Evolutionary conservation across 2,113 vertebrate species (phyloP), one percentile per base, ranked within the genome.

Genomic region (Notothenia coriiceps): DNA sequence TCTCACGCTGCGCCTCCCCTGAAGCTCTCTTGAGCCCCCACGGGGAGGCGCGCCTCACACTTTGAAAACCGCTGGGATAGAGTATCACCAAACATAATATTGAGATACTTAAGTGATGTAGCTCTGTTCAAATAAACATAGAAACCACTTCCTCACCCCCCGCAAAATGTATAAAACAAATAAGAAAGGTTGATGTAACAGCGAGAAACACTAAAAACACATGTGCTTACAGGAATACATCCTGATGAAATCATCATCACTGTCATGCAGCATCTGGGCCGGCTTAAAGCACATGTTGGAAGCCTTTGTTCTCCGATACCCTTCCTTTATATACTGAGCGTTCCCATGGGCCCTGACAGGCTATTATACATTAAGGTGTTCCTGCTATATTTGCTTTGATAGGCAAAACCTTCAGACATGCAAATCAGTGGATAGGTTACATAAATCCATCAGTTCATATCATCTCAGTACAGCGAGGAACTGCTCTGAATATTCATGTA

Each of bases 181-280:
- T 40, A 40, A 40, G 35, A 40, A 40, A 40, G 7, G 35, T 40
- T 40, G 35, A 29, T 35, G 35, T 35, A 56, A 59, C 4, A 47
- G 15, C 12, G 12, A 68, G 5, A 40, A 40, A 40, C 35, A 40
- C 35, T 40, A 40, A 7, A 7, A 40, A 40, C 35, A 22, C 0
- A 0, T 29, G 29, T 29, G 29, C 29, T 29, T 29, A 29, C 29
- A 29, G 29, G 29, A 29, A 29, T 29, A 29, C 29, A 29, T 29
- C 29, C 29, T 29, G 29, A 29, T 29, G 29, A 29, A 29, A 29
- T 29, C 29, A 29, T 29, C 29, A 29, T 29, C 29, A 33, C 49
- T 52, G 15, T 54, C n/a, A 54, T n/a, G 15, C 20, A 71, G 50
- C 50, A 65, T 83, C 66, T 79, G 52, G 22, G 49, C 1, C 65